Percentiles rank a stretch among this genome's conserved stretches.
These are phyloP conservation scores for Morbakka virulenta DNA, from an alignment of 30 jellyfish, hydroid and myxozoan genomes.

Conservation along the genomic window DNA sequence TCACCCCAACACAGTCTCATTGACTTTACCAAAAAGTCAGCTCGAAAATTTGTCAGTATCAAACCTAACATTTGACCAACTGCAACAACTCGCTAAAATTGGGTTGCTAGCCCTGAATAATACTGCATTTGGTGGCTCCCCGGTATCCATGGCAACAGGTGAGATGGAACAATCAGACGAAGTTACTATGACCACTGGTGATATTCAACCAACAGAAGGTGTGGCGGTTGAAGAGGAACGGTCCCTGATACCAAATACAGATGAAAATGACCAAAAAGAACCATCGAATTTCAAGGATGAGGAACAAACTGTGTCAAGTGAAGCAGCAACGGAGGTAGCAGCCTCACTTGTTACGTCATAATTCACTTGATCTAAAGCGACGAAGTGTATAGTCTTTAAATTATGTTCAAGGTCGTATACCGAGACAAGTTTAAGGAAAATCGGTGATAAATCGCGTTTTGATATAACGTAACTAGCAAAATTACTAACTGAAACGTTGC, in stretches of 20 bases:
- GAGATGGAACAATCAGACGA: background rate
- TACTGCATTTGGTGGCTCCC: conserved; percentile 69
- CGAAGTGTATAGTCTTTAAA: no score
- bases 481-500: no score
- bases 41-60: conserved; percentile 84
- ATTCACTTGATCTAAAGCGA: no score
- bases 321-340: background rate
- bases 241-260: background rate
- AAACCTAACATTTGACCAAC: conserved; percentile 87
- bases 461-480: no score
- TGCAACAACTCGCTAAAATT: conserved; percentile 90
- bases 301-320: background rate
- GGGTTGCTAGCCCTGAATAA: conserved; percentile 88
- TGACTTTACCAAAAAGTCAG: conserved; percentile 87
- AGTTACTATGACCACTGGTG: background rate
- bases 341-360: background rate
- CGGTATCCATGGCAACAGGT: conserved; percentile 56
- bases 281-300: background rate
- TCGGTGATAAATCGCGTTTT: no score
- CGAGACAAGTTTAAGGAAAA: no score
- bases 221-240: background rate
- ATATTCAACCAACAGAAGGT: background rate
- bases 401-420: no score
- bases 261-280: background rate
- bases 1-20: conserved; percentile 67